Conservation (phyloP, 2,797 vertebrate genomes). For the Falco novaeseelandiae region DNA sequence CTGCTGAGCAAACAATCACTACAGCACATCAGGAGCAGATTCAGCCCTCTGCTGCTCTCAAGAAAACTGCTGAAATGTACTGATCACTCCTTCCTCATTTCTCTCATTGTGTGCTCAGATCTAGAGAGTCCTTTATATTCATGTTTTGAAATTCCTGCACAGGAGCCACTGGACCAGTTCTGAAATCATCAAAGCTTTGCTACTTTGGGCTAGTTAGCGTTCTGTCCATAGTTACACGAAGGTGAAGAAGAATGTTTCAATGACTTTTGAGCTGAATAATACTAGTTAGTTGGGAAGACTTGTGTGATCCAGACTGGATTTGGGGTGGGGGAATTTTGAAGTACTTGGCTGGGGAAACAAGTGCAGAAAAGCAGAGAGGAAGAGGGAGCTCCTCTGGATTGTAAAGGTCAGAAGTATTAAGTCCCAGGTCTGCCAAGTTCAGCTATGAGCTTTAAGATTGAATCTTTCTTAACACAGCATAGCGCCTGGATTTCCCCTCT, state of each 20-base stretch:
- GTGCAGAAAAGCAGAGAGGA: background rate
- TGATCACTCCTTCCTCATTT: background rate
- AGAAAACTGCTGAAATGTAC: background rate
- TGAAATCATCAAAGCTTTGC: background rate
- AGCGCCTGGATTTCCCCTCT: background rate
- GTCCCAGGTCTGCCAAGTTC: background rate
- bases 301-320: background rate
- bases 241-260: background rate
- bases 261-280: background rate
- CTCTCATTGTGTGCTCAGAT: background rate
- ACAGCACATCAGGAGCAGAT: background rate
- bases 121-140: background rate
- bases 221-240: background rate
- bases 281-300: background rate
- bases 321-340: fast-evolving
- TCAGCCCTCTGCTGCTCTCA: background rate
- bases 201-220: background rate
- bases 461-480: background rate
- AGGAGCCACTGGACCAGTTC: background rate
- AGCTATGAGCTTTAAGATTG: background rate
- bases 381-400: fast-evolving
- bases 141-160: background rate
- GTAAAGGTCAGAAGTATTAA: background rate
- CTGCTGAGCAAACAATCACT: slow-evolving; percentile 18
- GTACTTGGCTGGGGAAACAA: fast-evolving